Evolutionary conservation across 1,140 invertebrate species (phyloP), one percentile per base, ranked within the genome.

Genomic region (Calephelis nemesis): DNA sequence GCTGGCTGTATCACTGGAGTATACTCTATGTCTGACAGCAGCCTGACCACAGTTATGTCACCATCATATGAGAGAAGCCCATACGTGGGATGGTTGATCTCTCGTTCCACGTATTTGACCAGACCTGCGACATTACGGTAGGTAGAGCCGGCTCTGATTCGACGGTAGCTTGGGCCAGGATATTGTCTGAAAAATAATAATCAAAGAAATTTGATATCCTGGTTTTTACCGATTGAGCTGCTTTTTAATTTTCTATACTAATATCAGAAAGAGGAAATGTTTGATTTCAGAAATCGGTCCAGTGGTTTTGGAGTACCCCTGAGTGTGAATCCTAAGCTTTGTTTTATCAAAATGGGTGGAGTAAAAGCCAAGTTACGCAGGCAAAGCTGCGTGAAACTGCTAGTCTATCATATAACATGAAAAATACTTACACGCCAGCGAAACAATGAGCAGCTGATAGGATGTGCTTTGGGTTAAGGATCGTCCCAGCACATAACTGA

Each of bases 391-490:
- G n/a, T n/a, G n/a, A n/a, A n/a, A n/a, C n/a, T n/a, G n/a, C n/a
- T n/a, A n/a, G n/a, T n/a, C n/a, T n/a, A n/a, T n/a, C 19, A 19
- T 19, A 19, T 19, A 19, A 19, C 19, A 19, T 19, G 19, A 19
- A 19, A n/a, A 54, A 52, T 52, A 71, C 75, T 75, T 71, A 87
- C 84, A 64, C 7, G 71, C 77, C 83, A 63, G 30, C 67, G 52
- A 82, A 82, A 67, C 83, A 85, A 10, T 78, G 79, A 12, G 85
- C 85, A 68, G 79, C 82, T 12, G 75, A 79, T n/a, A 88, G 47
- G 1, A 86, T 49, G 13, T 74, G 78, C 45, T 63, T 45, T 6
- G 65, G 52, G 52, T 78, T 86, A 11, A 88, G 69, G 47, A 88
- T 74, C 67, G 12, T 77, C 7, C 63, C 85, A 42, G 62, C 83